These are phyloP conservation scores for Thunnus albacares DNA, from an alignment of 2,797 vertebrate species.

Conservation along the genomic window DNA sequence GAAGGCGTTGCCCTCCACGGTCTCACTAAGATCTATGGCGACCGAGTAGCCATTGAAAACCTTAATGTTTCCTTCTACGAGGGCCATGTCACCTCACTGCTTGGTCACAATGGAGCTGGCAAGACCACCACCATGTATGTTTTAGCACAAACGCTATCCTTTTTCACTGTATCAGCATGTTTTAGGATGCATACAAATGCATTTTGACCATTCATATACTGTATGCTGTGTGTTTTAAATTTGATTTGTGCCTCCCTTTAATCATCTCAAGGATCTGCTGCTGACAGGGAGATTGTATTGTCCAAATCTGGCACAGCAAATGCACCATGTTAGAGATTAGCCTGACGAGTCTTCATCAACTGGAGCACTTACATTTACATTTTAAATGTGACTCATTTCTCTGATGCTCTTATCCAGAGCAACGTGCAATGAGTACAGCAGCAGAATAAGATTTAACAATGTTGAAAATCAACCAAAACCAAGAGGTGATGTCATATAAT, in stretches of 20 bases:
- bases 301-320: constrained; percentile 72
- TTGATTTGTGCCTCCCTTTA: constrained; percentile 66
- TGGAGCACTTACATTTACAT: constrained; percentile 70
- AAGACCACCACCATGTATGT: constrained; percentile 98
- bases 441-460: constrained; percentile 37
- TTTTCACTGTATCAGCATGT: constrained; percentile 43
- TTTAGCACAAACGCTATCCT: not conserved
- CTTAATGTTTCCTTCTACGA: constrained; percentile 95
- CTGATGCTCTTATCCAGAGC: constrained; percentile 58
- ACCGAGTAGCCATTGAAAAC: constrained; percentile 90
- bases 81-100: constrained; percentile 94
- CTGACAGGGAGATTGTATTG: constrained; percentile 76
- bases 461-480: constrained; percentile 27
- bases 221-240: constrained; percentile 50
- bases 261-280: constrained; percentile 66
- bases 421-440: constrained; percentile 43
- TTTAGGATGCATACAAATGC: constrained; percentile 31
- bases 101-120: constrained; percentile 98
- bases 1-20: constrained; percentile 91
- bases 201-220: constrained; percentile 40
- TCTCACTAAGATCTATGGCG: constrained; percentile 92
- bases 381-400: constrained; percentile 67
- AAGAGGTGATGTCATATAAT: constrained; percentile 4
- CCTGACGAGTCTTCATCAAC: constrained; percentile 64
- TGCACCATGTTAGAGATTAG: constrained; percentile 56